phyloP scores from a whole-genome alignment of 2,113 vertebrate species.

The Plestiodon gilberti region DNA sequence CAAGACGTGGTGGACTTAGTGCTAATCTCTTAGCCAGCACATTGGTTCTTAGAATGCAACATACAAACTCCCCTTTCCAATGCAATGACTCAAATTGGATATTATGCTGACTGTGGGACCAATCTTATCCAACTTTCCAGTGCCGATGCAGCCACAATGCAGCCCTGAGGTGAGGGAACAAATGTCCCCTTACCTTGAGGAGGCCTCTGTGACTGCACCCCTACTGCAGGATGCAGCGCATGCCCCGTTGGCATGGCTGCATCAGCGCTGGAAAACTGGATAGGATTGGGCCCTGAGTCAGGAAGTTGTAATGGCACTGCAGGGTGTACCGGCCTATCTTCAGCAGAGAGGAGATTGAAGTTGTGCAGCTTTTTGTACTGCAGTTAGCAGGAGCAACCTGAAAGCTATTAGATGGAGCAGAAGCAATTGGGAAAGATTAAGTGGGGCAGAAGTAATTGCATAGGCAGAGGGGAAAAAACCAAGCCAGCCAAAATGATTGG shows the following conservation, averaged over 20 bases:
- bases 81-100: background rate
- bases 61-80: no score
- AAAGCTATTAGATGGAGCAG: background rate
- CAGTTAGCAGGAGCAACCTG: background rate
- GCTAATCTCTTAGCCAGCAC: background rate
- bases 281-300: no score
- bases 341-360: rapidly evolving
- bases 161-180: no score
- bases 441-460: constrained; percentile 50
- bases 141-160: no score
- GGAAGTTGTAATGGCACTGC: background rate
- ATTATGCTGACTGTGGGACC: background rate
- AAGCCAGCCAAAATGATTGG: background rate
- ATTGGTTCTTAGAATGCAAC: background rate
- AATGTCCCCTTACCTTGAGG: no score
- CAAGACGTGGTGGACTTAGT: no score
- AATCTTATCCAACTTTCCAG: no score
- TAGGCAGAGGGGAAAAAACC: constrained; percentile 4
- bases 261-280: no score
- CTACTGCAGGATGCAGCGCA: no score
- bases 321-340: background rate
- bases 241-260: no score
- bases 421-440: constrained; percentile 4
- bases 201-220: no score
- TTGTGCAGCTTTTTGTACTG: background rate